Evolutionary conservation across 2,888 invertebrate genomes (phyloP), one percentile per base, ranked within the genome.

Genomic region (Tortrix viridana): DNA sequence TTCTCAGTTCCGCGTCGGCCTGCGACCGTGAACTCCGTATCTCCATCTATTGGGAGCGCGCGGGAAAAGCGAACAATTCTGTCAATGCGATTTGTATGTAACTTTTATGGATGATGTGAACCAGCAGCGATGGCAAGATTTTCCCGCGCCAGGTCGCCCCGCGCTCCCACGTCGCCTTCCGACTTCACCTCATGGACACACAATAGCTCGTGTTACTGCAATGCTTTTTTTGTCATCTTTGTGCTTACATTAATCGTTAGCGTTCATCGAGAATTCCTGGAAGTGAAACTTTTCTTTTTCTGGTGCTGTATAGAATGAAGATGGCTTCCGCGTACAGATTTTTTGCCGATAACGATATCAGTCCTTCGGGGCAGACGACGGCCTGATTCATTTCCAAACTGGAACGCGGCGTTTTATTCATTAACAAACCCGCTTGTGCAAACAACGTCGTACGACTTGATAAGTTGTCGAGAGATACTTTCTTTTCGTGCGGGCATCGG

Each of bases 141-240:
- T 90, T 88, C 88, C 87, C 88, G 88, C 85, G 84, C 63, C 83
- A 80, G 82, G 83, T 81, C 79, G 80, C 65, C 78, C 78, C 75
- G 80, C 75, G 75, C 75, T 88, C 90, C 86, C 91, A 89, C 90
- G 88, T 73, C 75, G 80, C 81, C 86, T 86, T 84, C 87, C 85
- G 84, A 81, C 85, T 84, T 79, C 80, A 76, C 79, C 76, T 81
- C 79, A 76, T 75, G 83, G 79, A 79, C 81, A 75, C 69, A 89
- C 89, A 90, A 89, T 89, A 79, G 86, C 81, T 75, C 80, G 70
- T 60, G 75, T 83, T 85, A 84, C 83, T 81, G 81, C 78, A 75
- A 46, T 62, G 56, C 44, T 41, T 90, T 91, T 89, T 87, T 86
- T 72, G 73, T 69, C 76, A 77, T 74, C 81, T 84, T 81, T 81